A percentile compares a stretch with the other conserved stretches of the same genome.
phyloP scores from a whole-genome alignment of 35 echinoderm and acorn worm genomes.

The Apostichopus japonicus region DNA sequence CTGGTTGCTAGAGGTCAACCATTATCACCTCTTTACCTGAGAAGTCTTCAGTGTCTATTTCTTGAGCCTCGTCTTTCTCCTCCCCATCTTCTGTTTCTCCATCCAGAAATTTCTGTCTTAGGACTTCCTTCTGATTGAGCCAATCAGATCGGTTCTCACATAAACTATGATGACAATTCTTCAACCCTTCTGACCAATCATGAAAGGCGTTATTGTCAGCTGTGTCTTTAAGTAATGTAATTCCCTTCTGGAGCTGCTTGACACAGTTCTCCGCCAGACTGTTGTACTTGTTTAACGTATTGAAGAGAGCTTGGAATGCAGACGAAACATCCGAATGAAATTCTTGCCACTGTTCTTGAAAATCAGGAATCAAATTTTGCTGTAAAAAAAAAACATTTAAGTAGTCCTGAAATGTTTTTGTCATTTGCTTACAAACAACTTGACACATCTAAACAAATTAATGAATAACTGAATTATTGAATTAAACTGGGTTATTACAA shows the following conservation, averaged over 20 bases:
- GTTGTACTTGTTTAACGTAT: slow-evolving; percentile 28
- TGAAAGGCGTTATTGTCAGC: slow-evolving; percentile 18
- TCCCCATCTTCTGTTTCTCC: slow-evolving; percentile 36
- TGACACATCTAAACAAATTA: not conserved
- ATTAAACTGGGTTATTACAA: too few relatives aligned
- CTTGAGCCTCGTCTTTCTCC: slow-evolving; percentile 46
- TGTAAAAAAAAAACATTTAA: not conserved
- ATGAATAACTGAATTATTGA: not conserved
- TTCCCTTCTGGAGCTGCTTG: slow-evolving; percentile 30
- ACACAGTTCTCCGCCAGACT: slow-evolving; percentile 23
- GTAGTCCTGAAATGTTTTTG: too few relatives aligned
- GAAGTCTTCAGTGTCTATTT: slow-evolving; percentile 13
- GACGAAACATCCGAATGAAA: slow-evolving; percentile 25
- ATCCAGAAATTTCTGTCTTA: slow-evolving; percentile 38
- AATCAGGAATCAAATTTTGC: not conserved
- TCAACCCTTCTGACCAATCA: slow-evolving; percentile 42
- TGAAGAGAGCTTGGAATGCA: slow-evolving; percentile 33
- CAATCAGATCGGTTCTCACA: slow-evolving; percentile 61
- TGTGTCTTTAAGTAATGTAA: slow-evolving; percentile 11
- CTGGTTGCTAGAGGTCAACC: not conserved
- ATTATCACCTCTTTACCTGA: not conserved
- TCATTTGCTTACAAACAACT: not conserved
- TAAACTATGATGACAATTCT: slow-evolving; percentile 25
- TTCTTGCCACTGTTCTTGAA: slow-evolving; percentile 42
- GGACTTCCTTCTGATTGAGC: slow-evolving; percentile 49